Conservation (phyloP, 2,113 vertebrate species). For the Edolisoma coerulescens region DNA sequence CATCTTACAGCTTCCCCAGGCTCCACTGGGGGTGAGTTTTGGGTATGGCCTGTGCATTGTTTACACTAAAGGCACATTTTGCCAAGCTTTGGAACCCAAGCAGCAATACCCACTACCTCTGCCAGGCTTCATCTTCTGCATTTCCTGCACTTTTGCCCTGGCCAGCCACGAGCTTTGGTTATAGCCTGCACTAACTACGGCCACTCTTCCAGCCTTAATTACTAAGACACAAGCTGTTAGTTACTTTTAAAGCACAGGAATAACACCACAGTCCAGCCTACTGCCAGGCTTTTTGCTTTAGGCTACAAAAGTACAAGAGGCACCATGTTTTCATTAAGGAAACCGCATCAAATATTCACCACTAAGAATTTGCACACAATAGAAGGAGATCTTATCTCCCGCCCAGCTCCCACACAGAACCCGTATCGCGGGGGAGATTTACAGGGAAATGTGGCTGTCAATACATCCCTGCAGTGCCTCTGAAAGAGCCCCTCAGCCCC, state of each 20-base stretch:
- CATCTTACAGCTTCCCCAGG: background rate
- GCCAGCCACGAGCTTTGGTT: background rate
- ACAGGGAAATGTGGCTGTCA: background rate
- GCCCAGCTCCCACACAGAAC: background rate
- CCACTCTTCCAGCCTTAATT: background rate
- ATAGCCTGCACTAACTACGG: background rate
- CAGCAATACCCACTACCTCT: background rate
- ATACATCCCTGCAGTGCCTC: background rate
- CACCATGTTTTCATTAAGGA: background rate
- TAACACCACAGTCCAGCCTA: background rate
- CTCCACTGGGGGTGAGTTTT: background rate
- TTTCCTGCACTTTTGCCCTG: background rate
- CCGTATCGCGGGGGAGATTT: background rate
- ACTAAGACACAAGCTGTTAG: background rate
- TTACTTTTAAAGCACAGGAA: background rate
- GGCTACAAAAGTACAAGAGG: background rate
- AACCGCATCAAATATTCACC: background rate
- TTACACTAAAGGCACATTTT: background rate
- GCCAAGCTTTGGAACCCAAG: background rate
- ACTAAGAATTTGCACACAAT: background rate
- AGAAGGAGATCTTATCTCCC: background rate
- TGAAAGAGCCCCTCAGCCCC: background rate
- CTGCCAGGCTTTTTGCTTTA: background rate
- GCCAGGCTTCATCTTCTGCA: background rate
- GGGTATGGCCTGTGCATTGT: background rate